Percentiles rank a stretch among this genome's conserved stretches.
phyloP scores from a whole-genome alignment of 2,113 vertebrate species.

The Mastomys coucha region DNA sequence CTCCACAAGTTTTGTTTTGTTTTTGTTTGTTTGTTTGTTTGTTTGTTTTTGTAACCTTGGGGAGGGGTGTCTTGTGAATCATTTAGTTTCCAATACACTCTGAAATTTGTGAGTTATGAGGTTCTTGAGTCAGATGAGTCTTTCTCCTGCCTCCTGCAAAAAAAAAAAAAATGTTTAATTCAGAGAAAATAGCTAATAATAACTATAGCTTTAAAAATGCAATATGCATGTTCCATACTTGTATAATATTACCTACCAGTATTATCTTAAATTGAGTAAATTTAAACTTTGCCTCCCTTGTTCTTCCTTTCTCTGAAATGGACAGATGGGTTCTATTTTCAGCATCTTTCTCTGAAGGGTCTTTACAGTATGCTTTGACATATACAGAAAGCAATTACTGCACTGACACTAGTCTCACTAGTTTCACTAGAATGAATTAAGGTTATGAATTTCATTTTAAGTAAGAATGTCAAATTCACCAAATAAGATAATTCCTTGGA shows the following conservation, averaged over 20 bases:
- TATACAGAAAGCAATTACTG: neutral
- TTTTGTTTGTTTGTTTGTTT: too few species aligned
- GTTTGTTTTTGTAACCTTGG: neutral
- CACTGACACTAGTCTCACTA: neutral
- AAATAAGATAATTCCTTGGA: neutral
- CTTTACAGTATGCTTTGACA: neutral
- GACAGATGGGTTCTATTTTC: neutral
- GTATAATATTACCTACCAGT: neutral
- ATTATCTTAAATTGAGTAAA: conserved; percentile 40
- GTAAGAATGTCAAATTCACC: conserved; percentile 16
- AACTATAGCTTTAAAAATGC: neutral
- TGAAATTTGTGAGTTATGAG: neutral
- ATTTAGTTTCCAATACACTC: neutral
- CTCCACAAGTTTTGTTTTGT: neutral
- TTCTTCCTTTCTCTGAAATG: neutral
- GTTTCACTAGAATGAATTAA: conserved; percentile 27
- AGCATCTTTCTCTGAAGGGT: neutral
- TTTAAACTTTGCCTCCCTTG: conserved; percentile 1
- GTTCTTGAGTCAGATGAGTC: neutral
- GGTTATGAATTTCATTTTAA: conserved; percentile 45
- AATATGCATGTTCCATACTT: neutral
- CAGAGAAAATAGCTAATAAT: neutral
- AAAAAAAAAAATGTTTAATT: neutral
- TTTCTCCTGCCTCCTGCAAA: neutral
- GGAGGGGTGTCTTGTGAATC: neutral